Percentiles rank a stretch among this genome's conserved stretches.
phyloP scores from a whole-genome alignment of 2,888 invertebrate species.

The Sussaba pulchella region DNA sequence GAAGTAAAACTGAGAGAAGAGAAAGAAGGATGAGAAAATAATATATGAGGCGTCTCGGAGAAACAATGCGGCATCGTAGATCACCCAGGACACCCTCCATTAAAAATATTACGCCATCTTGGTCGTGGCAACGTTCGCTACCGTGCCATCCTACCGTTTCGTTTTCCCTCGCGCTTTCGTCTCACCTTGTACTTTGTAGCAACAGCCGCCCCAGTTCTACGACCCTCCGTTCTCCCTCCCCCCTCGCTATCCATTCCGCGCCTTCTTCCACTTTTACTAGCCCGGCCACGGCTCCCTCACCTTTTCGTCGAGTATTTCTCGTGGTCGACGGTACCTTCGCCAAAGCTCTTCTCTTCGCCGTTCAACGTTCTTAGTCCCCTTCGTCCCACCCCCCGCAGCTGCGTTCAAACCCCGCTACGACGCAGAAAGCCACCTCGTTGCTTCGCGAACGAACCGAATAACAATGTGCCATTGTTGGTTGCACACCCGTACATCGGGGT shows the following conservation, averaged over 20 bases:
- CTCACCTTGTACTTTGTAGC: slow-evolving; percentile 58
- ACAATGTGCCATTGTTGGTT: slow-evolving; percentile 82
- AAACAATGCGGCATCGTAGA: slow-evolving; percentile 83
- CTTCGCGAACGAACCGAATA: slow-evolving; percentile 78
- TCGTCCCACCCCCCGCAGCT: background rate
- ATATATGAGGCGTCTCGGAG: slow-evolving; percentile 80
- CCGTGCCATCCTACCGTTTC: slow-evolving; percentile 46
- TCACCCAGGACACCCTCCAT: slow-evolving; percentile 83
- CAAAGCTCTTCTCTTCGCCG: slow-evolving; percentile 43
- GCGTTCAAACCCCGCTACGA: slow-evolving; percentile 20
- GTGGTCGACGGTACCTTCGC: slow-evolving; percentile 47
- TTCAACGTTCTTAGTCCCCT: slow-evolving; percentile 47
- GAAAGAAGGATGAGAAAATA: slow-evolving; percentile 75
- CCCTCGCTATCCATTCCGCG: slow-evolving; percentile 18
- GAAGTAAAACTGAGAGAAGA: slow-evolving; percentile 59
- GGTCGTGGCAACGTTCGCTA: slow-evolving; percentile 70
- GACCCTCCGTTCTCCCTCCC: slow-evolving; percentile 52
- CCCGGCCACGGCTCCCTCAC: slow-evolving; percentile 39
- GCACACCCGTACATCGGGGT: slow-evolving; percentile 77
- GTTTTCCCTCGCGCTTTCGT: slow-evolving; percentile 59
- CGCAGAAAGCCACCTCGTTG: slow-evolving; percentile 65
- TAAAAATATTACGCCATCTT: slow-evolving; percentile 84
- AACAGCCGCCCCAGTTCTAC: slow-evolving; percentile 49
- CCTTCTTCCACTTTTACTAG: slow-evolving; percentile 50
- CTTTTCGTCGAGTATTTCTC: slow-evolving; percentile 51